A percentile compares a stretch with the other conserved stretches of the same genome.
Evolutionary conservation across 1,140 invertebrate genomes (phyloP).

Genomic region (Aphaenogaster ashmeadi): DNA sequence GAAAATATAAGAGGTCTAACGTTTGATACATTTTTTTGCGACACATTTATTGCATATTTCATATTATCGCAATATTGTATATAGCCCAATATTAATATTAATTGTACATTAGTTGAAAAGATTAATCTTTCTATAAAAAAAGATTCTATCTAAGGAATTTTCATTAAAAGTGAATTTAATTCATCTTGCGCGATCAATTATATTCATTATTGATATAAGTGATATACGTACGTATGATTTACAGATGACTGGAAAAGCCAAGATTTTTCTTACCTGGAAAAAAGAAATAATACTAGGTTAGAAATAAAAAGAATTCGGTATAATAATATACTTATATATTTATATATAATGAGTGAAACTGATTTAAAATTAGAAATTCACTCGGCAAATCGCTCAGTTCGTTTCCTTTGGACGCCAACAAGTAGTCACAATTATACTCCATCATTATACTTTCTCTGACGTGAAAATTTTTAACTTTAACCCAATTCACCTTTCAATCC

Average conservation of each 20-base stretch:
- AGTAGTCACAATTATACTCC: constrained; percentile 16
- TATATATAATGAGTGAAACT: constrained; percentile 12
- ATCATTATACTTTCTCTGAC: constrained; percentile 35
- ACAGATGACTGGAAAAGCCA: not conserved
- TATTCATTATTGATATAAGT: not conserved
- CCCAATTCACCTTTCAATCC: constrained; percentile 33
- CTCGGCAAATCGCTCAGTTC: not conserved
- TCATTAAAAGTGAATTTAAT: not conserved
- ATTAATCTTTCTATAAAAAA: not conserved
- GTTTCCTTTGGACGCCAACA: not conserved
- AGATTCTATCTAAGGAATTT: not conserved
- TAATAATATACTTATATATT: not conserved
- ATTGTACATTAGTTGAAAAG: not conserved
- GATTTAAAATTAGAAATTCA: constrained; percentile 37
- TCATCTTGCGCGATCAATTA: not conserved
- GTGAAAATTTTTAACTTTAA: constrained; percentile 42
- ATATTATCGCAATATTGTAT: not conserved
- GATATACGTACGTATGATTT: constrained; percentile 24
- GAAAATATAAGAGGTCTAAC: not conserved
- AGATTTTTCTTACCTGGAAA: constrained; percentile 36
- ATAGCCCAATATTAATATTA: not conserved
- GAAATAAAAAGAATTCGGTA: not conserved
- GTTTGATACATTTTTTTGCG: not conserved
- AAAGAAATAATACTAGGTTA: constrained; percentile 9
- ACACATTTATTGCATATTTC: not conserved